Base-by-base conservation (phyloP, 2,888 invertebrate genomes). In the Lymantria dispar region DNA sequence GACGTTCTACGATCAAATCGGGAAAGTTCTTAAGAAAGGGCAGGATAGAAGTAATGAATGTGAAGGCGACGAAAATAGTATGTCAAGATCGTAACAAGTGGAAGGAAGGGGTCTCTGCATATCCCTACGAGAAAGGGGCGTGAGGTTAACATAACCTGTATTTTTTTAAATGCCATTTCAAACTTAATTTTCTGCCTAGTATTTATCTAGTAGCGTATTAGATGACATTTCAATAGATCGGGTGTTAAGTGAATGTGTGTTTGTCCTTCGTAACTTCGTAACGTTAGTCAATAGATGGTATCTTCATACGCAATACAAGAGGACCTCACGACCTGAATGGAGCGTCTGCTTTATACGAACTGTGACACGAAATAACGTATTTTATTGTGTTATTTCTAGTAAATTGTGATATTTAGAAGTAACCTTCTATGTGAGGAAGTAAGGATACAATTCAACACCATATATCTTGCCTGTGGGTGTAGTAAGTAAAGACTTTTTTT, bases 141-240 rank as follows among this genome's bases (percentile, higher is more conserved):
- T n/a, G n/a, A n/a, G n/a, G n/a, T n/a, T n/a, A n/a, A n/a, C n/a
- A n/a, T n/a, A n/a, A n/a, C n/a, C n/a, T n/a, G n/a, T n/a, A n/a
- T n/a, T n/a, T 33, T 3, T 33, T 33, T 33, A 33, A 33, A 5
- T 33, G 33, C 3, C 33, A 33, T 5, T 33, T 10, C 33, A 33
- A 5, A 33, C 33, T 10, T 33, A 22, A 30, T 31, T 56, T 64
- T 61, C 56, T 64, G 58, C 8, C 3, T 3, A 3, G 22, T 12
- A 1, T 8, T 8, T 0, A 8, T 3, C 8, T 43, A 7, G 22
- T 46, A 33, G 3, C 13, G 42, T 31, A 8, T 50, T 55, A 13
- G 58, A 54, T 64, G 64, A 64, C 64, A 64, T 64, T 64, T 64
- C 56, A 52, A 64, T 60, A 59, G 62, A 55, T 48, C 42, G 50